Base-by-base conservation (phyloP, 2,888 invertebrate species). In the Hylaea fasciaria region DNA sequence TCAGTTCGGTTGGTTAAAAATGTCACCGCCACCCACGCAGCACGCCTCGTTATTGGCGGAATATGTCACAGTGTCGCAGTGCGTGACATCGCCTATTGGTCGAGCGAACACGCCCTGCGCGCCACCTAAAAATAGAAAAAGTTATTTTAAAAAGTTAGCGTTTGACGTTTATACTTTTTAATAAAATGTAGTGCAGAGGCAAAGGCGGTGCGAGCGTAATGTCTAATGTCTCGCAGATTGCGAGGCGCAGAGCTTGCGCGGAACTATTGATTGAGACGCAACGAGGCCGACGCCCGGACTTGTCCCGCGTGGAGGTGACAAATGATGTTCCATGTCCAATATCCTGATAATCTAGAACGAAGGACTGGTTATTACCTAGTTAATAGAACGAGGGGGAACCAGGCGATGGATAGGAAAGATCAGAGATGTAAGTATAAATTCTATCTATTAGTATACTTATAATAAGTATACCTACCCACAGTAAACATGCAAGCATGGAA, bases 21-120 rank as follows among this genome's bases (percentile, higher is more conserved):
- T 89, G 91, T 90, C 90, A 87, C 83, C 81, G 78, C 82, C 83
- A 77, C 80, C 74, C 72, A 78, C 77, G 73, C 81, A 77, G 71
- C 45, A 62, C 51, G 66, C 64, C 51, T 56, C 70, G 70, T 77
- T 53, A 91, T 91, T 92, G 91, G 92, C 69, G 69, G 78, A 78
- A 89, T 88, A 65, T 92, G 91, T 92, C 91, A 92, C 89, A 79
- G 81, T 87, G 89, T 87, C 86, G 78, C 86, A 78, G 71, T 76
- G 83, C 83, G 91, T 86, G 90, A 91, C 89, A 89, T 74, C 82
- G 78, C 74, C 77, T 70, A 88, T 89, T 89, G 87, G 89, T 57
- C 65, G 66, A 64, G 10, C 28, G 13, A 73, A 80, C 88, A 86
- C 91, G 91, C 91, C 91, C 78, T 51, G 43, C 58, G 47, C 47